These are phyloP conservation scores for Otus sunia DNA, from an alignment of 2,113 vertebrate genomes.

Conservation along the genomic window DNA sequence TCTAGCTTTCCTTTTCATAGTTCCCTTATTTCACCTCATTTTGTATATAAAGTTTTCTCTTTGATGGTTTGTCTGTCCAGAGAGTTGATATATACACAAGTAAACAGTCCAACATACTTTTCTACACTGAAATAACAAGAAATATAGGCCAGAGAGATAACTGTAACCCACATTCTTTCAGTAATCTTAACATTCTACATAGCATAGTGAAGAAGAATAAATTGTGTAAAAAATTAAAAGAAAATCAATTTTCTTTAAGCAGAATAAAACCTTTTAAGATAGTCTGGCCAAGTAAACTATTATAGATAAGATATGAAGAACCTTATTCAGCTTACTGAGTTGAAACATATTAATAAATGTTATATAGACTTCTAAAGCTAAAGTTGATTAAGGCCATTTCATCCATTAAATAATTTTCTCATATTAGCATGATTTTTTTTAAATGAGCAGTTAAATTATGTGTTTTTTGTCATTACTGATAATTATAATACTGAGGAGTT, in stretches of 20 bases:
- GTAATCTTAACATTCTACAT: background rate
- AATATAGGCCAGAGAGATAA: background rate
- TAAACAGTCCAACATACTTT: background rate
- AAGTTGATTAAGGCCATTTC: slow-evolving; percentile 59
- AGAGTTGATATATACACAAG: background rate
- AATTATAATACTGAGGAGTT: slow-evolving; percentile 50
- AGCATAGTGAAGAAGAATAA: background rate
- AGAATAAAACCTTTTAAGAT: slow-evolving; percentile 37
- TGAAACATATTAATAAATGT: slow-evolving; percentile 58
- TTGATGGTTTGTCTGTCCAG: background rate
- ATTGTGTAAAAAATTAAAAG: background rate
- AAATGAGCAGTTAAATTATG: slow-evolving; percentile 39
- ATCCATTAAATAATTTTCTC: slow-evolving; percentile 58
- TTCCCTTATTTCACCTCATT: background rate
- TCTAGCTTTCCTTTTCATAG: background rate
- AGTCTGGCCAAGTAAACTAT: slow-evolving; percentile 27
- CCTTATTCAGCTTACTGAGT: slow-evolving; percentile 47
- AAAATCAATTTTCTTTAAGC: slow-evolving; percentile 29
- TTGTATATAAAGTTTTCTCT: background rate
- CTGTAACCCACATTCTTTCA: background rate
- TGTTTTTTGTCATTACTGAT: slow-evolving; percentile 61
- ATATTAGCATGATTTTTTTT: slow-evolving; percentile 29
- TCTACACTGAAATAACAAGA: background rate
- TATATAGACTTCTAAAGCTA: slow-evolving; percentile 42
- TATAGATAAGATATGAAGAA: slow-evolving; percentile 35